A percentile compares a stretch with the other conserved stretches of the same genome.
Conservation (phyloP, 2,888 invertebrate species). For the Chelonus formosanus region DNA sequence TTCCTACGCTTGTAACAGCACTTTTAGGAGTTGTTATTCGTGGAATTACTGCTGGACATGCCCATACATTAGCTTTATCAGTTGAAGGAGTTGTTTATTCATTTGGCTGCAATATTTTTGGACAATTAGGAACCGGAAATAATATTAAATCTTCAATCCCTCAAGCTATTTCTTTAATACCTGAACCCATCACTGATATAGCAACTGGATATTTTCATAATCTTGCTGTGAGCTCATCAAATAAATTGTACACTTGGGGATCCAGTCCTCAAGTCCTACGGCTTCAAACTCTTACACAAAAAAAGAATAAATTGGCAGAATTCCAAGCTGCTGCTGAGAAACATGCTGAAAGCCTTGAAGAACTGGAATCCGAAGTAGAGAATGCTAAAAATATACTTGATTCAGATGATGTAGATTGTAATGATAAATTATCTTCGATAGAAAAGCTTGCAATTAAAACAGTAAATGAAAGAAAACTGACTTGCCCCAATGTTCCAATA, state of each 20-base stretch:
- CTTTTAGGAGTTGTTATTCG: constrained; percentile 62
- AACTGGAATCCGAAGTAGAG: constrained; percentile 33
- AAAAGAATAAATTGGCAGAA: constrained; percentile 68
- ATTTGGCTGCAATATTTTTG: constrained; percentile 80
- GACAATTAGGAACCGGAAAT: constrained; percentile 75
- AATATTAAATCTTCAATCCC: constrained; percentile 72
- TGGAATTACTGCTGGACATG: constrained; percentile 73
- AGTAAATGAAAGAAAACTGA: constrained; percentile 34
- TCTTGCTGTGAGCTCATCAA: constrained; percentile 73
- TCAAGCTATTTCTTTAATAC: constrained; percentile 67
- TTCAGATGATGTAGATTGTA: not conserved
- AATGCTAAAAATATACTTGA: not conserved
- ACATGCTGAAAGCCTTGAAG: constrained; percentile 35
- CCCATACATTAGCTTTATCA: constrained; percentile 76
- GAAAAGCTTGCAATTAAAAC: constrained; percentile 29
- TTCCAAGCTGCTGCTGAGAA: constrained; percentile 65
- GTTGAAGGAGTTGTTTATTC: constrained; percentile 76
- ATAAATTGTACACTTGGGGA: constrained; percentile 79
- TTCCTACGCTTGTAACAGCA: constrained; percentile 56
- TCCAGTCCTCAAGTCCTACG: constrained; percentile 79
- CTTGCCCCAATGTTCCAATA: constrained; percentile 35
- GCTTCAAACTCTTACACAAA: constrained; percentile 72
- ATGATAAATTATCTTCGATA: constrained; percentile 12
- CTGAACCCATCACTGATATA: constrained; percentile 68
- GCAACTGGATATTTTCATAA: constrained; percentile 80